Conservation (phyloP, 2,113 vertebrate species). For the Tychaedon coryphoeus region DNA sequence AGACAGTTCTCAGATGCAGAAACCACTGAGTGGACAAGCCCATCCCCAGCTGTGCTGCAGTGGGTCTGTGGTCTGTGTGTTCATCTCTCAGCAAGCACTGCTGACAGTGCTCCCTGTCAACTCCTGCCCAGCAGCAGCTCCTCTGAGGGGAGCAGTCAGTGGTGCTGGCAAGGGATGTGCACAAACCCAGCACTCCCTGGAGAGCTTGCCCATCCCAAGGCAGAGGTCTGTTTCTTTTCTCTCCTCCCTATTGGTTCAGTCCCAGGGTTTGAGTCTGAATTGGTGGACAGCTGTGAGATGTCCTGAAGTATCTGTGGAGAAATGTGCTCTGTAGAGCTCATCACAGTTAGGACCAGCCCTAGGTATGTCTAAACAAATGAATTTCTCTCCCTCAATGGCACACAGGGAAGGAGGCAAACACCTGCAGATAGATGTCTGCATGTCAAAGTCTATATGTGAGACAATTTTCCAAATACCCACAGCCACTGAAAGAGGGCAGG, state of each 20-base stretch:
- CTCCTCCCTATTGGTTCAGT: not conserved
- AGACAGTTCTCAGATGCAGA: not conserved
- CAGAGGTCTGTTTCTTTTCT: not conserved
- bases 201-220: not conserved
- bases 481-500: not conserved
- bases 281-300: not conserved
- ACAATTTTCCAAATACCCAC: not conserved
- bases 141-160: not conserved
- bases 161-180: fast-evolving
- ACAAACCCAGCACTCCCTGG: not conserved
- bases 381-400: not conserved
- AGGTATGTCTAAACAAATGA: not conserved
- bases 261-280: not conserved
- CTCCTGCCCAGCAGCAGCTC: not conserved
- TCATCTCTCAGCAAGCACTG: not conserved
- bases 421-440: not conserved
- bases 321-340: not conserved
- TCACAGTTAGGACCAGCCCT: not conserved
- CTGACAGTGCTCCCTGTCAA: fast-evolving
- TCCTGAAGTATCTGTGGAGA: not conserved
- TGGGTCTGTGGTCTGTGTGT: too few species aligned
- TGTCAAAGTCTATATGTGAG: not conserved
- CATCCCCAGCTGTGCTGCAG: not conserved
- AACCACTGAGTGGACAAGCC: not conserved
- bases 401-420: not conserved